Evolutionary conservation across 2,888 invertebrate genomes (phyloP), one percentile per base, ranked within the genome.

Genomic region (Endomychus coccineus): DNA sequence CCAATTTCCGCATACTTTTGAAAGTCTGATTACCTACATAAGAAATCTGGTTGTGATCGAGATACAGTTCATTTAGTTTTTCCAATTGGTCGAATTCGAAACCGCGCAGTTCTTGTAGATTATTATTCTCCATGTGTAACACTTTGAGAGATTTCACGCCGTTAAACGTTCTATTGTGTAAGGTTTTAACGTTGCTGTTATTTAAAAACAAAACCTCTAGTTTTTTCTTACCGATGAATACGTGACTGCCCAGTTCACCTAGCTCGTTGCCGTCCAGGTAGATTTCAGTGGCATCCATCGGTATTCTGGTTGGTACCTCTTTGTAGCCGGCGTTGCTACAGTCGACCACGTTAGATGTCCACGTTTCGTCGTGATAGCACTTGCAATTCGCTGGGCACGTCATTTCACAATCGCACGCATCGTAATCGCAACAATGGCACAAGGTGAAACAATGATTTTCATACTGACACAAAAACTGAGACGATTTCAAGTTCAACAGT

Each of bases 351-450:
- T 87, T 87, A 59, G 83, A 80, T 52, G 78, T 77, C 84, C 87
- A 88, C 52, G 81, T 79, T 66, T 83, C 80, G 70, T 89, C 88
- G 70, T 86, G 85, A 72, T 80, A 89, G 64, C 89, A 90, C 49
- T 80, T 79, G 67, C 89, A 90, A 63, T 80, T 82, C 63, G 78
- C 77, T 48, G 89, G 89, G 64, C 89, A 90, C 52, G 83, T 84
- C 83, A 87, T 88, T 73, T 87, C 83, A 67, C 89, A 89, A 69
- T 90, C 89, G 69, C 89, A 90, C 45, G 85, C 85, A 65, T 86
- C 86, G 71, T 83, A 89, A 62, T 87, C 86, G 69, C 89, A 90
- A 69, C 89, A 90, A 67, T 86, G 84, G 66, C 90, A 89, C 44
- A 85, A 68, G 36, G 85, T 78, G 67, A 86, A 87, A 69, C 89